phyloP scores from a whole-genome alignment of 2,113 vertebrate species.

The Dromiciops gliroides region DNA sequence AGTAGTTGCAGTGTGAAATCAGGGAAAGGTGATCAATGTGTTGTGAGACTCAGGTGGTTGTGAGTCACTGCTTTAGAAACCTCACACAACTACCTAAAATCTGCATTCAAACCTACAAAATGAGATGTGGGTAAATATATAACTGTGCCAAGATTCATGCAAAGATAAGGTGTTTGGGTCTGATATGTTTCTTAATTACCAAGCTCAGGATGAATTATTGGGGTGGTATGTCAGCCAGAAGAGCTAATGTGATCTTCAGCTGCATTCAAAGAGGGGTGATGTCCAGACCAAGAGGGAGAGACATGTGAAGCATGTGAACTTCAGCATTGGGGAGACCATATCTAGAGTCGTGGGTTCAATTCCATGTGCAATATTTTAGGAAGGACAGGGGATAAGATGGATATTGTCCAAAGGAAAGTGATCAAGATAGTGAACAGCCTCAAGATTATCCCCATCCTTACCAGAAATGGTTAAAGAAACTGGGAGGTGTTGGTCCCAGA shows the following conservation, averaged over 20 bases:
- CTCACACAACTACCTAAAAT: neutral
- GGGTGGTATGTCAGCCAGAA: too few relatives aligned
- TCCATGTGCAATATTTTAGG: neutral
- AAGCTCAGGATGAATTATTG: neutral
- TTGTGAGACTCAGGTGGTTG: accelerated
- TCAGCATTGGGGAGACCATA: neutral
- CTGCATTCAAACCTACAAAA: neutral
- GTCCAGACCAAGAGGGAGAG: neutral
- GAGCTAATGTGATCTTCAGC: neutral
- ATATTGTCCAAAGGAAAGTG: neutral
- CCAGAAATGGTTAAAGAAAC: too few relatives aligned
- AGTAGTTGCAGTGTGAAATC: neutral
- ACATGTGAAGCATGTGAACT: neutral
- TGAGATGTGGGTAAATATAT: neutral
- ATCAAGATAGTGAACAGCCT: neutral
- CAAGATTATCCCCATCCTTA: neutral
- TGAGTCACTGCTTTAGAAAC: neutral
- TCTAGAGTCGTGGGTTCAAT: neutral
- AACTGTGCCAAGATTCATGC: neutral
- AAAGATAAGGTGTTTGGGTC: neutral
- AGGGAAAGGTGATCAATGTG: neutral
- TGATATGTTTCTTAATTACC: neutral
- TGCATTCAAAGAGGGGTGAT: neutral
- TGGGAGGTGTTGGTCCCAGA: too few relatives aligned
- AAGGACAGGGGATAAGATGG: neutral